Conservation (phyloP, 2,888 invertebrate genomes). For the Arctia plantaginis region DNA sequence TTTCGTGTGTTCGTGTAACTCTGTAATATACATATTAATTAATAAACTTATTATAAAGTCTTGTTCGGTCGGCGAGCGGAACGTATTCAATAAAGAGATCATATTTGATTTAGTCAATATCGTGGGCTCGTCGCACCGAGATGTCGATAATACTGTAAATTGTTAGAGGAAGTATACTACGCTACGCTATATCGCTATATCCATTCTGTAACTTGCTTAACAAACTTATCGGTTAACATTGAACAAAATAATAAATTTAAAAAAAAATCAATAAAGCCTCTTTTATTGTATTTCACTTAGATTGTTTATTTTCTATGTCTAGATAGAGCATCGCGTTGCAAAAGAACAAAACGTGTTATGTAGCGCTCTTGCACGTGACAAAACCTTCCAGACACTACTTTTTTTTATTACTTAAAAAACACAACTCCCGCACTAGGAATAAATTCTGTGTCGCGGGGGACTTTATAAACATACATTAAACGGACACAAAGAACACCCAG, state of each 20-base stretch:
- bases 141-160: conserved; percentile 50
- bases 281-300: conserved; percentile 38
- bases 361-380: too few species aligned
- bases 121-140: conserved; percentile 38
- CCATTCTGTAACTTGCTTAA: conserved; percentile 81
- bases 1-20: conserved; percentile 66
- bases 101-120: conserved; percentile 22
- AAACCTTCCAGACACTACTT: too few species aligned
- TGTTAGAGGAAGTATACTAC: conserved; percentile 60
- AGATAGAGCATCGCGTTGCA: too few species aligned
- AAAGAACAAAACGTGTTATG: too few species aligned
- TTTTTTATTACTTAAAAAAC: too few species aligned
- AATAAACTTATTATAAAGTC: conserved; percentile 47
- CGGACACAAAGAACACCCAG: too few species aligned
- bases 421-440: too few species aligned
- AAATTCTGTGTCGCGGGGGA: too few species aligned
- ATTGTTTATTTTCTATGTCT: too few species aligned
- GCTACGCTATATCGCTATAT: conserved; percentile 76
- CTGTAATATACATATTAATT: conserved; percentile 66
- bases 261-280: conserved; percentile 40
- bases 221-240: conserved; percentile 82
- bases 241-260: conserved; percentile 77
- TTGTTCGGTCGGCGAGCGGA: conserved; percentile 53
- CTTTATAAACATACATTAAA: too few species aligned
- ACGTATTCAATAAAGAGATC: conserved; percentile 16